These are phyloP conservation scores for Anoplolepis gracilipes DNA, from an alignment of 1,140 invertebrate species.

Conservation along the genomic window DNA sequence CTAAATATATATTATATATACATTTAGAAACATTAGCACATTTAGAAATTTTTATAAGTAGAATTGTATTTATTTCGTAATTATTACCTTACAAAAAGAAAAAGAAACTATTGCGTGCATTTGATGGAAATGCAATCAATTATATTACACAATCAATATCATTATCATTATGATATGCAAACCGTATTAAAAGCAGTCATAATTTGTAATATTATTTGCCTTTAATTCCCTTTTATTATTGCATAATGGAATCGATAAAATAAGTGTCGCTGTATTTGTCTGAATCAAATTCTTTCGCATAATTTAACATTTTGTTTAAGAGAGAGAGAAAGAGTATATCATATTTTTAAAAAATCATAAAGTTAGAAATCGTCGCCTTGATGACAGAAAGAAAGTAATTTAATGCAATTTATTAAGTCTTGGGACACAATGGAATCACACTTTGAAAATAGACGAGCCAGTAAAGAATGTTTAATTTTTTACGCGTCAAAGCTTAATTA, in stretches of 20 bases:
- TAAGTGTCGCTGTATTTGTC: too few relatives aligned
- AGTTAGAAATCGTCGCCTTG: too few relatives aligned
- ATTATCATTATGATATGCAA: too few relatives aligned
- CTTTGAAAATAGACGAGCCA: neutral
- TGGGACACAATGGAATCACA: neutral
- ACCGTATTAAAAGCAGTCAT: too few relatives aligned
- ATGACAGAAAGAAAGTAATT: neutral
- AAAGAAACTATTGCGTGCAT: neutral
- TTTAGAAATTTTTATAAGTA: neutral
- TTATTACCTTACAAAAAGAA: neutral
- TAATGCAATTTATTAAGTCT: neutral
- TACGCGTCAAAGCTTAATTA: conserved; percentile 27
- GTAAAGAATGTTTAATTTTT: neutral
- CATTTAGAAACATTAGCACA: neutral
- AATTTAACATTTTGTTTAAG: neutral
- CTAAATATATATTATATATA: too few relatives aligned
- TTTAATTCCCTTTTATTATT: neutral
- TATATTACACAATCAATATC: neutral
- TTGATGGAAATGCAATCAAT: neutral
- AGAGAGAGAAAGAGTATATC: neutral
- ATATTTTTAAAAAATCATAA: too few relatives aligned
- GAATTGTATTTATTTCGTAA: conserved; percentile 1
- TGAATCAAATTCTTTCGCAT: neutral
- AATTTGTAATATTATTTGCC: neutral
- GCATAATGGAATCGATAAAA: neutral